Base-by-base conservation (phyloP, 2,113 vertebrate species). In the Ammodytes dubius region DNA sequence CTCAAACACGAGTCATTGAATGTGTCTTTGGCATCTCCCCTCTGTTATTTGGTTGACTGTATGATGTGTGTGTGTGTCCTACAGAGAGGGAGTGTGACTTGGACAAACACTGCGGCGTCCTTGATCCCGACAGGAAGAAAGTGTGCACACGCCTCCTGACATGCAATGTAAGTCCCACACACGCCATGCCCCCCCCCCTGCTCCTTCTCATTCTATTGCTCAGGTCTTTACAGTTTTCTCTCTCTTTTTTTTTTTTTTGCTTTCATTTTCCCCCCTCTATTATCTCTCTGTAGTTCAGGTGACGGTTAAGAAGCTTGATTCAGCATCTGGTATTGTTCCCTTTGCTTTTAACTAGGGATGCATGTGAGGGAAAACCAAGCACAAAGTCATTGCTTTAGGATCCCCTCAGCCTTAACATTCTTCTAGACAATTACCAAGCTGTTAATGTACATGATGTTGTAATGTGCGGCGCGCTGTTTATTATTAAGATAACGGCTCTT, bases 61-160 rank as follows among this genome's bases (percentile, higher is more conserved):
- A 45, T 73, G 40, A 56, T 19, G 19, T 71, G 7, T 86, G 3
- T 89, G 42, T 88, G 70, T 90, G 19, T 89, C 64, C 68, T 47
- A 27, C 92, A 98, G 97, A 96, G 81, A 97, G 97, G 93, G 96
- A 97, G 91, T 98, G 96, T 42, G 96, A 98, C 92, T 92, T 98
- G 92, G 97, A 98, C 92, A 95, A 96, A 87, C 97, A 98, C 93
- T 98, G 97, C 50, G 97, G 97, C 5, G 97, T 98, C 70, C 89
- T 97, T 65, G 97, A 98, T 91, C 96, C 96, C 0, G 97, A 98
- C 88, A 96, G 96, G 92, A 96, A 98, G 93, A 98, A 97, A 91
- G 95, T 97, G 86, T 98, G 97, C 91, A 98, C 97, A n/a, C 96
- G 97, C 54, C 92, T 98, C 83, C 92, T 98, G 74, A 98, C 97